A percentile compares a stretch with the other conserved stretches of the same genome.
Conservation (phyloP, 2,797 vertebrate genomes). For the Sebastolobus alascanus region DNA sequence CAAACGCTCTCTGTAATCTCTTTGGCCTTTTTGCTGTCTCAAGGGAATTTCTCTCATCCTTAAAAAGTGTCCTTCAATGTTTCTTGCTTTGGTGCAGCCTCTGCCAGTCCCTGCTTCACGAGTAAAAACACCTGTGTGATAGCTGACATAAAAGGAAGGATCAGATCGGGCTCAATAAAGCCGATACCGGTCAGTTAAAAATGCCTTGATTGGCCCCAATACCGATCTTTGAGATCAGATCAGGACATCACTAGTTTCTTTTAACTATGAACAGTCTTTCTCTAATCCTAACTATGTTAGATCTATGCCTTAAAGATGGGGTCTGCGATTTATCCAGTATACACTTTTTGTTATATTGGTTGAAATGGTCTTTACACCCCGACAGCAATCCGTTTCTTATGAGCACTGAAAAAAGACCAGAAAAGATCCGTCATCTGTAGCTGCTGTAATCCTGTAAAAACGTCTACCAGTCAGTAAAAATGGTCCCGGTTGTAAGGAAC, state of each 20-base stretch:
- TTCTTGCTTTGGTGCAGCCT: background rate
- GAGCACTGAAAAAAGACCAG: too few species aligned
- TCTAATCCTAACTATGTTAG: background rate
- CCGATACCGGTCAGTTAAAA: background rate
- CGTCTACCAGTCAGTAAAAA: too few species aligned
- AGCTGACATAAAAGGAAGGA: background rate
- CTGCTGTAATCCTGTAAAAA: too few species aligned
- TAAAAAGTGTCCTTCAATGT: background rate
- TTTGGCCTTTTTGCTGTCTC: background rate
- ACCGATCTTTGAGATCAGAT: background rate
- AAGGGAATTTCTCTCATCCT: background rate
- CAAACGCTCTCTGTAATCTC: background rate
- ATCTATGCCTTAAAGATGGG: background rate
- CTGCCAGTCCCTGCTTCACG: background rate
- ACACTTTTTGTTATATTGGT: too few species aligned
- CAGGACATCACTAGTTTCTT: background rate
- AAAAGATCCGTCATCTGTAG: too few species aligned
- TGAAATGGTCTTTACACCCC: too few species aligned
- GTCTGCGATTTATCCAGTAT: too few species aligned
- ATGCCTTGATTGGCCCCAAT: background rate
- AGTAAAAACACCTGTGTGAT: background rate
- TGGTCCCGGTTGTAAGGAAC: too few species aligned
- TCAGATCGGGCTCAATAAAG: background rate
- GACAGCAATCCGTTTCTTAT: too few species aligned
- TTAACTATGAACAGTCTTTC: background rate